Evolutionary conservation across 2,888 invertebrate genomes (phyloP), one percentile per base, ranked within the genome.

Genomic region (Galerucella calmariensis): DNA sequence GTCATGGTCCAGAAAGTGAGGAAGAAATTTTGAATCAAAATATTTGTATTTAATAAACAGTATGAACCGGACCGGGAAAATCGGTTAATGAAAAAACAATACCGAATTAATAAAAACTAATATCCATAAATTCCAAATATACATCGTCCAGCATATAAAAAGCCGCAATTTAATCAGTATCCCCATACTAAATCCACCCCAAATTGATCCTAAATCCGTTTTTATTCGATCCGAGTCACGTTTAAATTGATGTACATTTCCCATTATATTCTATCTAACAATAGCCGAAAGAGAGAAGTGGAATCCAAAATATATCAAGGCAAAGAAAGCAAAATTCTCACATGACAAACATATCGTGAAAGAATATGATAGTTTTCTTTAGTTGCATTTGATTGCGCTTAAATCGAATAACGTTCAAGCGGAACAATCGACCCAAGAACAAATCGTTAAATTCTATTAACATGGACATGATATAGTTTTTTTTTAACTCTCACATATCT

Each of bases 231-330:
- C 77, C 79, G 67, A 77, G 75, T 77, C 79, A 76, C 79, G 80
- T 80, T 77, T 75, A 76, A 79, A 77, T 76, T 80, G 78, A 79
- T 79, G 77, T 76, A 80, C 76, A 78, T 71, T 78, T 78, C 76
- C 75, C 76, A 79, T 78, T 41, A 76, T 78, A 67, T 75, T 73
- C 72, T 66, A 66, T 59, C 65, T 62, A 73, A 77, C 78, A 78
- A 77, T 74, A 74, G 62, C 73, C 58, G 75, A 77, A 79, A 75
- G 78, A 77, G 78, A 75, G 78, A 76, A 56, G 78, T 74, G 76
- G 75, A 78, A 80, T 56, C 79, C 73, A 75, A 74, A 78, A 75
- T 78, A 75, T 76, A 77, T 80, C 77, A 76, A 75, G 74, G 73
- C 78, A 77, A 77, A 72, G 66, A 72, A 75, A 73, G 48, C 59